Evolutionary conservation across 2,113 vertebrate genomes (phyloP), one percentile per base, ranked within the genome.

Genomic region (Sisor rabdophorus): DNA sequence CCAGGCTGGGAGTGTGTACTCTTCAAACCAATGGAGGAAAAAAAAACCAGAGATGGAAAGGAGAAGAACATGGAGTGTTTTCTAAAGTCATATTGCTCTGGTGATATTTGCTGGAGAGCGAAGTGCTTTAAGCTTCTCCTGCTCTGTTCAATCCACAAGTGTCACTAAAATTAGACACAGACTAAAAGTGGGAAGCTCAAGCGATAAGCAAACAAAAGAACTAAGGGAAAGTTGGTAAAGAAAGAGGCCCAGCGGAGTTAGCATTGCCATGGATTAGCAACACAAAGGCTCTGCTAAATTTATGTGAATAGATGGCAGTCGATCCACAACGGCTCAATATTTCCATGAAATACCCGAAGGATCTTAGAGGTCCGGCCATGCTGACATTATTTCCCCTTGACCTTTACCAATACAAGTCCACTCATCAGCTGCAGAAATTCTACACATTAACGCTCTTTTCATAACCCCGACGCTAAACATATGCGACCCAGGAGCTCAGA

Each of bases 391-490:
- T 16, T 22, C n/a, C 36, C 76, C 47, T 59, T 83, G 70, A 83
- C 76, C 78, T 80, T 67, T 71, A 77, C 44, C 30, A 53, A 59
- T 56, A 70, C 73, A 16, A 81, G 68, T 24, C 26, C 48, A 75
- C 61, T 32, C 32, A 72, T 68, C 81, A 80, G 75, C 79, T 71
- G 69, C 56, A 71, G 28, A 17, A 55, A 80, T 36, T 47, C 56
- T 48, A 79, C 26, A 73, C 28, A 28, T 79, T 73, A 77, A 77
- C 22, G 32, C 50, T 26, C 69, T 71, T 75, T 73, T 81, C 69
- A 75, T 48, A 69, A 81, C 28, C 28, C 55, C 56, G 80, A 84
- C 71, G 59, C 79, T 80, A 77, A 80, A 71, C 77, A 82, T 83
- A 78, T 79, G 81, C 65, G 61, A 50, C 24, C 44, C 10, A 19